Percentiles rank a stretch among this genome's conserved stretches.
These are phyloP conservation scores for Nasonia vitripennis DNA, from an alignment of 1,140 invertebrate species.

Conservation along the genomic window DNA sequence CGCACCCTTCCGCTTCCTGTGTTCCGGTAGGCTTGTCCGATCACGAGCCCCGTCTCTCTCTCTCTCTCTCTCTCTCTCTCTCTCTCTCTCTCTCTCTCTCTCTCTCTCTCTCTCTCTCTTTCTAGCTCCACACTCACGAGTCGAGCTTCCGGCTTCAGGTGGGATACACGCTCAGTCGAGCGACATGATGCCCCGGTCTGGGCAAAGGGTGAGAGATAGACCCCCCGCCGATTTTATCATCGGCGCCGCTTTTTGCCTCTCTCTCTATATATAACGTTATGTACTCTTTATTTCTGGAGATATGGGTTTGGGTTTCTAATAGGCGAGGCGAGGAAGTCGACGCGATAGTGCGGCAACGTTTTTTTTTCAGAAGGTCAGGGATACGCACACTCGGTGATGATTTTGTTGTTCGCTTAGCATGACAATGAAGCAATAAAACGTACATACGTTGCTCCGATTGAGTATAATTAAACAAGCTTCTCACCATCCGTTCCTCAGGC, in stretches of 20 bases:
- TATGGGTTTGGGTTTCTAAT: no score
- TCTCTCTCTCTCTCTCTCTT: constrained; percentile 14
- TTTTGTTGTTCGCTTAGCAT: not conserved
- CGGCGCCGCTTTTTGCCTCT: constrained; percentile 17
- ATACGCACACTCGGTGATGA: not conserved
- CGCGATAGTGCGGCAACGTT: not conserved
- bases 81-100: constrained; percentile 19
- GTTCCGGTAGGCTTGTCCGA: constrained; percentile 64
- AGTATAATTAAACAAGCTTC: not conserved
- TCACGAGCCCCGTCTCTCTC: constrained; percentile 20
- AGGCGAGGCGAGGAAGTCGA: no score
- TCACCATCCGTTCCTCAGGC: not conserved
- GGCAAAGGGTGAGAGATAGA: constrained; percentile 23
- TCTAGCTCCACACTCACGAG: not conserved
- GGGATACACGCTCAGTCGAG: constrained; percentile 64
- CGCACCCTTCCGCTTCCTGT: constrained; percentile 66
- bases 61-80: constrained; percentile 12
- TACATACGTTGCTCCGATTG: not conserved
- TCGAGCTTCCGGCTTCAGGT: constrained; percentile 52
- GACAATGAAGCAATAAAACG: not conserved
- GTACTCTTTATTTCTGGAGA: not conserved
- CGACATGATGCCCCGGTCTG: constrained; percentile 53
- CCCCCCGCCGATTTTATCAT: constrained; percentile 54
- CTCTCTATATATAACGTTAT: not conserved
- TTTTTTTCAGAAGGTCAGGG: not conserved